Evolutionary conservation across 2,888 invertebrate species (phyloP).

Genomic region (Tyria jacobaeae): DNA sequence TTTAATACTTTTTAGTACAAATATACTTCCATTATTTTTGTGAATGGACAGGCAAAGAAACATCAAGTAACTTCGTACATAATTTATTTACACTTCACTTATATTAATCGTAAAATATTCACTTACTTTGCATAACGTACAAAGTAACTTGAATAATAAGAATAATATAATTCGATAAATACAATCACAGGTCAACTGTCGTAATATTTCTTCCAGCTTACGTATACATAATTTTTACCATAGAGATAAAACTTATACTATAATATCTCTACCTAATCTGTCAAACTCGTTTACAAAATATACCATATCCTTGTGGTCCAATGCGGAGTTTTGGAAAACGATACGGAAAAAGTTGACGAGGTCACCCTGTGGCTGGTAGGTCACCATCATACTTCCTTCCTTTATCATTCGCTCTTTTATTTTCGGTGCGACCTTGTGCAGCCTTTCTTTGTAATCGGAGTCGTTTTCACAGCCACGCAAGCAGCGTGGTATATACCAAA

Average conservation of each 20-base stretch:
- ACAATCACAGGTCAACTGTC: slow-evolving; percentile 72
- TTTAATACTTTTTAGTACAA: neutral
- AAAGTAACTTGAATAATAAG: slow-evolving; percentile 29
- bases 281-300: slow-evolving; percentile 96
- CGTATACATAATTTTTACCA: slow-evolving; percentile 36
- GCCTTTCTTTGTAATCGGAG: slow-evolving; percentile 87
- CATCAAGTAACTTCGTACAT: slow-evolving; percentile 18
- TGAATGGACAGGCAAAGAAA: slow-evolving; percentile 2
- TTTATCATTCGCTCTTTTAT: slow-evolving; percentile 98
- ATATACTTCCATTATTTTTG: too few species aligned
- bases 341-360: slow-evolving; percentile 98
- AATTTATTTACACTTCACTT: slow-evolving; percentile 43
- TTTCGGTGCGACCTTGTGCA: slow-evolving; percentile 95
- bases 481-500: slow-evolving; percentile 97
- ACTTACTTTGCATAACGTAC: slow-evolving; percentile 35
- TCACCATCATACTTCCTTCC: slow-evolving; percentile 97
- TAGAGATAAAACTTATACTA: slow-evolving; percentile 59
- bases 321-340: slow-evolving; percentile 96
- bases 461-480: slow-evolving; percentile 84
- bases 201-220: slow-evolving; percentile 22
- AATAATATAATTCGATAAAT: slow-evolving; percentile 36
- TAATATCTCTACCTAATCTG: slow-evolving; percentile 90
- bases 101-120: slow-evolving; percentile 19
- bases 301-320: slow-evolving; percentile 93
- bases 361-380: slow-evolving; percentile 95